Evolutionary conservation across 2,888 invertebrate genomes (phyloP), one percentile per base, ranked within the genome.

Genomic region (Ormyrus pomaceus): DNA sequence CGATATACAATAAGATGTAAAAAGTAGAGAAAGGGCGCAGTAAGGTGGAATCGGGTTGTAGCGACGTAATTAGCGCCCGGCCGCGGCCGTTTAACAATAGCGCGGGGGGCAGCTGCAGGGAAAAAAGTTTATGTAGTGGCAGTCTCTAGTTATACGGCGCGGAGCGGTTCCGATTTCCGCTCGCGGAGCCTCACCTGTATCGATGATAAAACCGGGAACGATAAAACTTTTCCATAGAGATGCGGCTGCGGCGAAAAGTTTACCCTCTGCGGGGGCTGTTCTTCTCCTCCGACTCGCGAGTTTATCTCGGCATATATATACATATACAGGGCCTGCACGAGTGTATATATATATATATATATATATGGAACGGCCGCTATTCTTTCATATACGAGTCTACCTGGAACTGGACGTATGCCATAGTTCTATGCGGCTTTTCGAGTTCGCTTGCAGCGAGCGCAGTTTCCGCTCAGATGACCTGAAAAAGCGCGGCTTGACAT

Each of bases 161-260:
- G 19, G 34, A 7, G 34, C 51, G 13, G 45, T 19, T 2, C 58
- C 74, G 64, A 74, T 65, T 65, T 65, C 65, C 65, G 56, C 56
- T 34, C 74, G 9, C 56, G 34, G 70, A 58, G 64, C 34, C 34
- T 34, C 34, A 34, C 34, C 68, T 68, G 72, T 73, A 78, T 78
- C 78, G 78, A 78, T 78, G 73, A 78, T 78, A 78, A 78, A 78
- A 68, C 78, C 78, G 66, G 71, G 11, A 71, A 64, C 74, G 79
- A 79, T 74, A 75, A 79, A 79, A 79, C 59, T 79, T 79, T 34
- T 74, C 34, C 66, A 61, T 61, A 65, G 8, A 46, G 7, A 53
- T 9, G 19, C 8, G 19, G 46, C 61, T 13, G 73, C 19, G 69
- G 59, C 13, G 55, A 68, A 61, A 59, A 75, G 56, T 58, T 65